Conservation (phyloP, 2,888 invertebrate species). For the Lymantria monacha region DNA sequence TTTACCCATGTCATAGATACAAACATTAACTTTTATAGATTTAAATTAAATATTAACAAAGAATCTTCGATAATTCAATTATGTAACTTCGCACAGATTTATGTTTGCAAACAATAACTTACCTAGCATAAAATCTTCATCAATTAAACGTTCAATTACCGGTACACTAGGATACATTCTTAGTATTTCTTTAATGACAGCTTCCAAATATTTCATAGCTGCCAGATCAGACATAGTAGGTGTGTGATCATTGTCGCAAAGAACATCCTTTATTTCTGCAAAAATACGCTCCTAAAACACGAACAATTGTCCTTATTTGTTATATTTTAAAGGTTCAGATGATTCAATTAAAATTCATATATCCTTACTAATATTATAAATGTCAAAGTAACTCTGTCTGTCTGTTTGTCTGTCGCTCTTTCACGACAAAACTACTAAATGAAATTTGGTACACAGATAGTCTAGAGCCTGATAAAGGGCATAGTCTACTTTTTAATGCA, state of each 20-base stretch:
- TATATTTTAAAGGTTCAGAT: background rate
- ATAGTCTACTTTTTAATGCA: too few relatives aligned
- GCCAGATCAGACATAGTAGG: slow-evolving; percentile 80
- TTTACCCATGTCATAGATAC: too few relatives aligned
- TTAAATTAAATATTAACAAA: too few relatives aligned
- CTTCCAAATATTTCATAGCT: slow-evolving; percentile 85
- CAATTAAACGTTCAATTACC: slow-evolving; percentile 81
- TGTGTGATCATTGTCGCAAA: slow-evolving; percentile 59
- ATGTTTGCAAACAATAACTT: slow-evolving; percentile 10
- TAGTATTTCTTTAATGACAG: slow-evolving; percentile 86
- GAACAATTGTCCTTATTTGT: background rate
- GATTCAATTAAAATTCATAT: background rate
- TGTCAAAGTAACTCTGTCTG: too few relatives aligned
- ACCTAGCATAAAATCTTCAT: slow-evolving; percentile 84
- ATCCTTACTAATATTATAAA: too few relatives aligned
- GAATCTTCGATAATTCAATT: too few relatives aligned
- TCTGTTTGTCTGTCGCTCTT: too few relatives aligned
- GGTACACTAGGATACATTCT: slow-evolving; percentile 86
- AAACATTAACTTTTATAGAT: too few relatives aligned
- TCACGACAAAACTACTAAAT: too few relatives aligned
- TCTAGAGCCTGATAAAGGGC: too few relatives aligned
- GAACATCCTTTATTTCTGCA: slow-evolving; percentile 60
- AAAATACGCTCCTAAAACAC: slow-evolving; percentile 59
- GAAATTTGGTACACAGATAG: too few relatives aligned
- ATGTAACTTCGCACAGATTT: too few relatives aligned